A percentile compares a stretch with the other conserved stretches of the same genome.
Evolutionary conservation across 2,888 invertebrate species (phyloP).

Genomic region (Drosophila basisetae): DNA sequence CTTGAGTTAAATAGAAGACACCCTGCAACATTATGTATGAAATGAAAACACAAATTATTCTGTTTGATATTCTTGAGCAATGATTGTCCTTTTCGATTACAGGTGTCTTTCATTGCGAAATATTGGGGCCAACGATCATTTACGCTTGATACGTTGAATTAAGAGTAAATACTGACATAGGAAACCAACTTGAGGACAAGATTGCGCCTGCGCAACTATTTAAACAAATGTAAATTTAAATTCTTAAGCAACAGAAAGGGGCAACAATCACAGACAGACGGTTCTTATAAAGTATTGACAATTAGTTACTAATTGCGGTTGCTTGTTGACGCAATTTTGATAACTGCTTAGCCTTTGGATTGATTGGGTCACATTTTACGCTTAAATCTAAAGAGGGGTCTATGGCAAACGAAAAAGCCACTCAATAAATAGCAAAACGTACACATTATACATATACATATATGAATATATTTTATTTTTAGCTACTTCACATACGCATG

Average conservation of each 20-base stretch:
- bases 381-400: not conserved
- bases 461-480: not conserved
- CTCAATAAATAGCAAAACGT: not conserved
- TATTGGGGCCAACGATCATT: conserved; percentile 77
- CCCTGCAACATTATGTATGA: not conserved
- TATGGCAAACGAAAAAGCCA: not conserved
- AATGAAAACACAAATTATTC: not conserved
- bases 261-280: conserved; percentile 17
- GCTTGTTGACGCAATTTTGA: not conserved
- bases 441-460: not conserved
- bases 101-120: conserved; percentile 46
- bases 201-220: conserved; percentile 26
- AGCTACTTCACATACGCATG: not conserved
- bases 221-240: conserved; percentile 62
- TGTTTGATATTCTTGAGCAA: not conserved
- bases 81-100: not conserved
- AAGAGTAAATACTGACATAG: conserved; percentile 5
- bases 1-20: not conserved
- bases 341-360: not conserved
- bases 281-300: conserved; percentile 58
- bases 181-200: conserved; percentile 8
- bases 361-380: conserved; percentile 2
- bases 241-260: conserved; percentile 46
- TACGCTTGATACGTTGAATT: conserved; percentile 56
- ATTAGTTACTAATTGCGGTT: conserved; percentile 72